Conservation (phyloP, 1,140 invertebrate genomes). For the Leptopilina clavipes region DNA sequence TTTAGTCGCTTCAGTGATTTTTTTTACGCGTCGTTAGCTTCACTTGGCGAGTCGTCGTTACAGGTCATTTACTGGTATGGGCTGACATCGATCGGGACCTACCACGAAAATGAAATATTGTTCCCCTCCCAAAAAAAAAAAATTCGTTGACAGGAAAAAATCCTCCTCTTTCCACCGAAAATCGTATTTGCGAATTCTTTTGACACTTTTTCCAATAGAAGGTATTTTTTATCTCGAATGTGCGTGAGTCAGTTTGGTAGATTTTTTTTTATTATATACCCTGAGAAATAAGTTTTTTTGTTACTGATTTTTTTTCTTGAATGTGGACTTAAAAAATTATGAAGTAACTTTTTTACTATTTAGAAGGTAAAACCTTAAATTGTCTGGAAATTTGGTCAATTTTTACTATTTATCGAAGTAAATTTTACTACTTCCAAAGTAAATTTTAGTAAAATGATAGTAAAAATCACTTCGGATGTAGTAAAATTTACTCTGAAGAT, state of each 20-base stretch:
- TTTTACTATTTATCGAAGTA: too few relatives aligned
- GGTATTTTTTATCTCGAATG: not conserved
- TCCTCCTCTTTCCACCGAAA: not conserved
- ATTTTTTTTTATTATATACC: not conserved
- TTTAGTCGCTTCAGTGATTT: constrained; percentile 24
- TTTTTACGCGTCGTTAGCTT: constrained; percentile 32
- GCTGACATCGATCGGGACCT: constrained; percentile 14
- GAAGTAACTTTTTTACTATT: too few relatives aligned
- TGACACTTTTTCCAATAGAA: not conserved
- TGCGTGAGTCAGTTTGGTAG: not conserved
- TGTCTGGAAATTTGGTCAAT: too few relatives aligned
- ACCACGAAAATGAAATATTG: constrained; percentile 15
- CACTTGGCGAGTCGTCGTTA: constrained; percentile 32
- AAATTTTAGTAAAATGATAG: too few relatives aligned
- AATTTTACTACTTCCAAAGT: too few relatives aligned
- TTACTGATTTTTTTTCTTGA: too few relatives aligned
- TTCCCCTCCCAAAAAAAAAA: not conserved
- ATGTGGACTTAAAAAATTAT: too few relatives aligned
- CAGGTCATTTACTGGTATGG: constrained; percentile 14
- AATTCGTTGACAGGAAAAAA: not conserved
- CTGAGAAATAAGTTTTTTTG: too few relatives aligned
- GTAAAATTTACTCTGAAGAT: too few relatives aligned
- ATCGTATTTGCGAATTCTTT: not conserved
- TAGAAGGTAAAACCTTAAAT: too few relatives aligned
- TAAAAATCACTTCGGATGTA: too few relatives aligned